Percentiles rank a stretch among this genome's conserved stretches.
phyloP scores from a whole-genome alignment of 2,797 vertebrate genomes.

The Propithecus deckenii region DNA sequence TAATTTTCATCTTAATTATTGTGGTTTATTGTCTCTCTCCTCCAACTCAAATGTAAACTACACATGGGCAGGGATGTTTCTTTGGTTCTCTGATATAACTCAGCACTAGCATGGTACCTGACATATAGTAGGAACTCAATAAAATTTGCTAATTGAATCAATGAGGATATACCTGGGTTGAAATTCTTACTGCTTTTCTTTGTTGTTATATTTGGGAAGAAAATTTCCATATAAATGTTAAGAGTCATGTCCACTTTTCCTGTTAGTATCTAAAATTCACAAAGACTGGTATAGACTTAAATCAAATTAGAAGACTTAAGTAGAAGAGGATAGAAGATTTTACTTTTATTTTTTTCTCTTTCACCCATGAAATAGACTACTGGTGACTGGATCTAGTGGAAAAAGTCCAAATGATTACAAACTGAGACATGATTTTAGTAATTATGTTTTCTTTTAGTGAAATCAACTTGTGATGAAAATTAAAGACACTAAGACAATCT shows the following conservation, averaged over 20 bases:
- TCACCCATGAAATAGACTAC: background rate
- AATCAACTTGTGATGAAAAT: background rate
- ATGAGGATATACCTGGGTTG: background rate
- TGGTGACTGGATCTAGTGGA: background rate
- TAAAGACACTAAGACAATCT: background rate
- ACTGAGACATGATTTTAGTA: background rate
- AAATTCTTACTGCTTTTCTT: background rate
- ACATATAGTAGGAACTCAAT: background rate
- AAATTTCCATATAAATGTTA: background rate
- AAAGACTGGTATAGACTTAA: background rate
- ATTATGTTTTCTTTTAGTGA: background rate
- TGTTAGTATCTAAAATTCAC: background rate
- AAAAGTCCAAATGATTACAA: background rate
- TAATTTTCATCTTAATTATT: background rate
- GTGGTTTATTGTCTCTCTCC: background rate
- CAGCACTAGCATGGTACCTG: background rate
- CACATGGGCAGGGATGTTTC: background rate
- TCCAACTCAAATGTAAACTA: background rate
- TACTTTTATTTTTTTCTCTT: background rate
- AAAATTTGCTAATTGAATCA: background rate
- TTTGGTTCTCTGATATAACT: background rate
- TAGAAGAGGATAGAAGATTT: background rate
- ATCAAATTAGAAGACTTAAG: background rate
- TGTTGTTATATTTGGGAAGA: background rate
- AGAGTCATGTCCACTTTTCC: background rate